Conservation (phyloP, 2,113 vertebrate genomes). For the Butorides virescens region DNA sequence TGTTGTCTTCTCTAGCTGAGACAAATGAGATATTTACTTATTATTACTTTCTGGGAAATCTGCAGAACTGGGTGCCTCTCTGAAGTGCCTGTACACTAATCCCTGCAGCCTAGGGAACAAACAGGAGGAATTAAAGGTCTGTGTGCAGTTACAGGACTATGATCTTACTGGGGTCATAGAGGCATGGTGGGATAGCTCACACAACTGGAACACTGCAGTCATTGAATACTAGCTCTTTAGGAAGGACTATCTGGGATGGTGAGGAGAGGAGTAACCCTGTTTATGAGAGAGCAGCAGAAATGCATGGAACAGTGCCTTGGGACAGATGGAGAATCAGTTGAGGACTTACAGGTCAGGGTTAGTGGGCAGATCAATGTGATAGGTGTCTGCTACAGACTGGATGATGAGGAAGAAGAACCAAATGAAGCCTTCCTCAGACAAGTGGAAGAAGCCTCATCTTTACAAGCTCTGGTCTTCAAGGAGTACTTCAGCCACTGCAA, state of each 20-base stretch:
- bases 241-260: not conserved
- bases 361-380: not conserved
- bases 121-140: not conserved
- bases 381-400: not conserved
- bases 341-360: not conserved
- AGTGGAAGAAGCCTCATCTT: not conserved
- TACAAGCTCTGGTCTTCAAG: not conserved
- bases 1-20: not conserved
- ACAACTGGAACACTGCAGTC: not conserved
- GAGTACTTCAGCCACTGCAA: not conserved
- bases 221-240: not conserved
- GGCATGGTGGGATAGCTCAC: not conserved
- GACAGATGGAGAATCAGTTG: not conserved
- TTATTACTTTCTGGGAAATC: not conserved
- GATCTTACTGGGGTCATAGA: not conserved
- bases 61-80: not conserved
- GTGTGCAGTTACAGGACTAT: not conserved
- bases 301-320: not conserved
- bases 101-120: not conserved
- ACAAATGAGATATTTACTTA: not conserved
- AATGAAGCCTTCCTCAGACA: not conserved
- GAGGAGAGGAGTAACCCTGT: not conserved
- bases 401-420: not conserved
- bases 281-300: not conserved
- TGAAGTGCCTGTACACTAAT: not conserved